Percentiles rank a stretch among this genome's conserved stretches.
phyloP scores from a whole-genome alignment of 1,140 invertebrate genomes.

The Pseudomyrmex gracilis region DNA sequence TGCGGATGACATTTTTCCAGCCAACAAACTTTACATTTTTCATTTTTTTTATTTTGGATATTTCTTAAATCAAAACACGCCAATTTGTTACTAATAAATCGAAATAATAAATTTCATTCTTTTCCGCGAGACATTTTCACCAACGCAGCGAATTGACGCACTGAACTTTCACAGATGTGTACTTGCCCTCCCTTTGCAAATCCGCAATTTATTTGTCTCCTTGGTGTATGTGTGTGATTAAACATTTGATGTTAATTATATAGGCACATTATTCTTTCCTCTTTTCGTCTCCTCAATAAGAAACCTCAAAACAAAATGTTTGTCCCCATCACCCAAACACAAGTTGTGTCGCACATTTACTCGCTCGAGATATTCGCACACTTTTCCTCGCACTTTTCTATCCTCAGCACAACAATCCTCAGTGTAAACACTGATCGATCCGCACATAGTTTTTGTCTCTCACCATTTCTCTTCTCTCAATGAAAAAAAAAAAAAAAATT shows the following conservation, averaged over 20 bases:
- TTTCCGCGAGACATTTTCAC: background rate
- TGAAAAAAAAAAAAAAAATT: background rate
- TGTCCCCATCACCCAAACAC: constrained; percentile 1
- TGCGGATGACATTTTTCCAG: background rate
- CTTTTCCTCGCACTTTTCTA: background rate
- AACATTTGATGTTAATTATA: background rate
- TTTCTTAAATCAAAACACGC: background rate
- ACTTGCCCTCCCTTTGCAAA: background rate
- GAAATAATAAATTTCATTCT: background rate
- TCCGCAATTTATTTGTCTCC: background rate
- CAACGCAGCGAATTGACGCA: background rate
- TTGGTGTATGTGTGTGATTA: background rate
- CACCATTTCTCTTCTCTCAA: background rate
- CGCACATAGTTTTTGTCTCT: background rate
- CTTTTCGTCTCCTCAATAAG: background rate
- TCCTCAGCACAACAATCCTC: background rate
- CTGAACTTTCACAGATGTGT: background rate
- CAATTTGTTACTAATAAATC: background rate
- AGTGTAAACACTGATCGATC: background rate
- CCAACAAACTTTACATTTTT: background rate
- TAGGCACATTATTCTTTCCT: background rate
- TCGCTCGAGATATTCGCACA: background rate
- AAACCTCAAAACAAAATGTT: background rate
- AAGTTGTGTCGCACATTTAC: background rate
- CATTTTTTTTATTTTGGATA: too few species aligned